Evolutionary conservation across 2,113 vertebrate genomes (phyloP).

Genomic region (Colossoma macropomum): DNA sequence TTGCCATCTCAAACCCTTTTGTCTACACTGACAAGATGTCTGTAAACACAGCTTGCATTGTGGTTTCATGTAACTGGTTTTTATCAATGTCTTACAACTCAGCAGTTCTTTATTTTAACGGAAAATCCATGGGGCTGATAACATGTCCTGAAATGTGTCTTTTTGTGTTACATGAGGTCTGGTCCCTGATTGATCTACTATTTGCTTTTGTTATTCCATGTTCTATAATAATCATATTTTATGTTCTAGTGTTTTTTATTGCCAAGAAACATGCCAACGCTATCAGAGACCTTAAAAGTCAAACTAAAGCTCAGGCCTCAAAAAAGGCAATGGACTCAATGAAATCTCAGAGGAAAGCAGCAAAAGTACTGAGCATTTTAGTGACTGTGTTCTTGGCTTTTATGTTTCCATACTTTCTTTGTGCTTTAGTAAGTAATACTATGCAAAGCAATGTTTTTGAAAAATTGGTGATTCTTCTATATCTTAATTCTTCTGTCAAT

Average conservation of each 20-base stretch:
- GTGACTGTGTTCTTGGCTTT: constrained; percentile 44
- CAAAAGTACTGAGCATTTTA: constrained; percentile 45
- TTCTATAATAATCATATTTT: constrained; percentile 45
- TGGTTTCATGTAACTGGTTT: constrained; percentile 24
- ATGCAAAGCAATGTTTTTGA: background rate
- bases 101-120: constrained; percentile 21
- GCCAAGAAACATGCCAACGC: constrained; percentile 58
- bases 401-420: constrained; percentile 42
- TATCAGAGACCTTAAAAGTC: constrained; percentile 43
- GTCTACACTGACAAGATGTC: constrained; percentile 35
- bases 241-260: constrained; percentile 31
- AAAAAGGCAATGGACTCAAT: constrained; percentile 9
- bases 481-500: constrained; percentile 53
- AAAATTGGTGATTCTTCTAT: background rate
- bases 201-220: constrained; percentile 53
- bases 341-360: constrained; percentile 45
- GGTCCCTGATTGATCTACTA: constrained; percentile 34
- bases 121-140: constrained; percentile 49
- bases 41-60: background rate
- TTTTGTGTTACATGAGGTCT: constrained; percentile 18
- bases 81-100: background rate
- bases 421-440: background rate
- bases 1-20: constrained; percentile 50
- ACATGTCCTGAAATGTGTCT: constrained; percentile 16
- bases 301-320: background rate